phyloP scores from a whole-genome alignment of 1,140 invertebrate genomes.

The Pachypsylla venusta region DNA sequence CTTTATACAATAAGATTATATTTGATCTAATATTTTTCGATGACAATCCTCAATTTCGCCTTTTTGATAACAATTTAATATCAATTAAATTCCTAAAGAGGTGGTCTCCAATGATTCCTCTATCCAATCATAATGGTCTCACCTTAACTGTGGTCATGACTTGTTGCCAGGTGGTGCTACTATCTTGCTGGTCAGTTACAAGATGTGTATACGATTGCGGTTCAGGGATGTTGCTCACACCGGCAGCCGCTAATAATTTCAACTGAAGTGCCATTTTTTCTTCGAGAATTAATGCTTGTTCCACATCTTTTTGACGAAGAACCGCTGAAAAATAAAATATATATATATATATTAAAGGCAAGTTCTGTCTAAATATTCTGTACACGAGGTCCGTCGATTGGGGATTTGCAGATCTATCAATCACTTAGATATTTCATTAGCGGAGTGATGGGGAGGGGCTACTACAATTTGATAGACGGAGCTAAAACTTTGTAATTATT shows the following conservation, averaged over 20 bases:
- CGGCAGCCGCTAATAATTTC: slow-evolving; percentile 51
- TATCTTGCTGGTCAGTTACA: slow-evolving; percentile 42
- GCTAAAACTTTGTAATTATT: too few species aligned
- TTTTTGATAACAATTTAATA: background rate
- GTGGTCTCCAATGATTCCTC: too few species aligned
- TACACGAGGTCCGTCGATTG: too few species aligned
- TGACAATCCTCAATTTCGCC: background rate
- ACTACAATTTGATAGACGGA: too few species aligned
- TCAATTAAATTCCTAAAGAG: too few species aligned
- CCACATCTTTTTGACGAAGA: slow-evolving; percentile 69
- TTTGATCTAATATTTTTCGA: slow-evolving; percentile 14
- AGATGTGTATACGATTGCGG: slow-evolving; percentile 41
- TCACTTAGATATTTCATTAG: too few species aligned
- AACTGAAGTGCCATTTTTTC: slow-evolving; percentile 74
- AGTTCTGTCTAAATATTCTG: too few species aligned
- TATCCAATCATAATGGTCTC: slow-evolving; percentile 13
- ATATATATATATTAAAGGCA: too few species aligned
- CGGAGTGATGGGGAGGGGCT: too few species aligned
- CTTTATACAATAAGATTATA: too few species aligned
- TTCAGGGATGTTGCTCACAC: slow-evolving; percentile 33
- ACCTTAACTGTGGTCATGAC: slow-evolving; percentile 52
- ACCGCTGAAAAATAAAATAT: slow-evolving; percentile 42
- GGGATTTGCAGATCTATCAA: too few species aligned
- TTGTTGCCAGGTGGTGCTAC: slow-evolving; percentile 48
- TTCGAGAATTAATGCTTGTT: slow-evolving; percentile 68